Conservation (phyloP, 2,888 invertebrate species). For the Abscondita cerata region DNA sequence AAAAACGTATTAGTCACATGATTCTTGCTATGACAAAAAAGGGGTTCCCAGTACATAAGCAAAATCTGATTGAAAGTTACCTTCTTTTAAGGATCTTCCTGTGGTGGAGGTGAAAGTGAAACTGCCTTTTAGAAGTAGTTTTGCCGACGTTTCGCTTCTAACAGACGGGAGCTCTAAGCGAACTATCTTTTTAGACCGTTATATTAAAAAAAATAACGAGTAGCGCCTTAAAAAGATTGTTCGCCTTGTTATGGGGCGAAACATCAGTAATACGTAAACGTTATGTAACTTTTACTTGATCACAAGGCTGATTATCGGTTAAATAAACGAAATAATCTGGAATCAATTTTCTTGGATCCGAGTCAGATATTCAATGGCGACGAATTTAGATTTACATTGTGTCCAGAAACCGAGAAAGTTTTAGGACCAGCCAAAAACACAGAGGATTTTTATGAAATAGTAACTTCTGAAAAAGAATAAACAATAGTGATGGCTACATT, state of each 20-base stretch:
- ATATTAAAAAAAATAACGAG: not conserved
- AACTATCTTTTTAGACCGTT: not conserved
- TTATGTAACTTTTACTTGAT: no score
- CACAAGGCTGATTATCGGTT: no score
- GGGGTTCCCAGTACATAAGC: not conserved
- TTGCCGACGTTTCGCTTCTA: no score
- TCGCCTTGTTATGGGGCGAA: not conserved
- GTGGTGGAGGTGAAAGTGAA: no score
- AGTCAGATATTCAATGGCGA: slow-evolving; percentile 1
- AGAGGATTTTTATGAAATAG: not conserved
- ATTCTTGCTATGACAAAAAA: slow-evolving; percentile 22
- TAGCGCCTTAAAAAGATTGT: not conserved
- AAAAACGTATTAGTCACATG: slow-evolving; percentile 21
- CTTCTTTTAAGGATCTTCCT: no score
- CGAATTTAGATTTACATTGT: not conserved
- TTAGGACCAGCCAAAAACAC: not conserved
- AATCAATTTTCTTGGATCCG: not conserved
- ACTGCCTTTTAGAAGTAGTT: no score
- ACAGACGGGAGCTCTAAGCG: no score
- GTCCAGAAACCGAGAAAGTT: not conserved
- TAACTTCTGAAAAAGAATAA: not conserved
- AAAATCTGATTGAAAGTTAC: no score
- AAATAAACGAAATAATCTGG: no score
- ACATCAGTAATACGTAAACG: not conserved
- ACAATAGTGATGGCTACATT: no score